Conservation (phyloP, 1,140 invertebrate species). For the Aphis craccivora region DNA sequence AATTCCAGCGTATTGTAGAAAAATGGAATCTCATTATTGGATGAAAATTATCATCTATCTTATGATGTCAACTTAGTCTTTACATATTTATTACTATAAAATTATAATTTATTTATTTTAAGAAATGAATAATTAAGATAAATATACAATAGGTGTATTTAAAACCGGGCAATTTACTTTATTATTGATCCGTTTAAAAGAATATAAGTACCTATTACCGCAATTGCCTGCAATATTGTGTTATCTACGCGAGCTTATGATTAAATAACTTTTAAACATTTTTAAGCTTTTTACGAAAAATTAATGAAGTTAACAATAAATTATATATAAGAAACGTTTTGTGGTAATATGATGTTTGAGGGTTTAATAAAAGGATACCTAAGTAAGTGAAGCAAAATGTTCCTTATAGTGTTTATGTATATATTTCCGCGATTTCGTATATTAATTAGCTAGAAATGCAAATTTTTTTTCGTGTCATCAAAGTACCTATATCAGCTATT, state of each 20-base stretch:
- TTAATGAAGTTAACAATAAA: too few relatives aligned
- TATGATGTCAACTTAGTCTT: neutral
- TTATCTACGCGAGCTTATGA: neutral
- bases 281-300: too few relatives aligned
- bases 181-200: neutral
- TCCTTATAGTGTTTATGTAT: neutral
- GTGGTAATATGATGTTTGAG: neutral
- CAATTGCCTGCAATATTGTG: neutral
- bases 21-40: too few relatives aligned
- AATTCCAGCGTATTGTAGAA: too few relatives aligned
- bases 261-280: too few relatives aligned
- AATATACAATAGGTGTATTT: too few relatives aligned
- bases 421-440: neutral
- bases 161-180: neutral
- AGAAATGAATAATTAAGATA: too few relatives aligned
- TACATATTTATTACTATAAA: neutral
- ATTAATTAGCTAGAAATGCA: neutral
- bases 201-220: neutral
- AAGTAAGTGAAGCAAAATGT: neutral
- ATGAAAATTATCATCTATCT: too few relatives aligned
- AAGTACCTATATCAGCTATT: neutral
- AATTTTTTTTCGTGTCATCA: neutral
- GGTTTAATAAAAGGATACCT: too few relatives aligned
- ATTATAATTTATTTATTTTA: neutral
- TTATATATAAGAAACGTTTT: neutral